phyloP scores from a whole-genome alignment of 2,113 vertebrate genomes.

The Pollimyrus isidori region DNA sequence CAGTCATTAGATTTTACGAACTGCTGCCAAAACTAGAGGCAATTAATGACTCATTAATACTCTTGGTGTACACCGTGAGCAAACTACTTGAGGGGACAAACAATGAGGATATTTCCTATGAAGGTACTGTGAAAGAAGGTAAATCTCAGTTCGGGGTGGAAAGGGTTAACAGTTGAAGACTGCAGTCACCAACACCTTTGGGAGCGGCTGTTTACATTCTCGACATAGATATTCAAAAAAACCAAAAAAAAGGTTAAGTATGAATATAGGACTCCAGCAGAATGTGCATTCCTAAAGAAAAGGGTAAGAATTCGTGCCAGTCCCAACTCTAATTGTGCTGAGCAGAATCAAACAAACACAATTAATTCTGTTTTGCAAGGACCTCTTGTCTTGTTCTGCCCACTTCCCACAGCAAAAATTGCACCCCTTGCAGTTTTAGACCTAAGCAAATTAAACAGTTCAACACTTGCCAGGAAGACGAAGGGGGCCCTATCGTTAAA shows the following conservation, averaged over 20 bases:
- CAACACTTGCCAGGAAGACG: background rate
- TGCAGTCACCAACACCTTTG: background rate
- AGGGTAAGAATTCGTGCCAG: background rate
- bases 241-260: background rate
- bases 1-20: background rate
- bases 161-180: background rate
- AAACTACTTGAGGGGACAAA: background rate
- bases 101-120: background rate
- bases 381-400: background rate
- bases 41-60: background rate
- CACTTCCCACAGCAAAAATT: background rate
- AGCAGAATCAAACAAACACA: background rate
- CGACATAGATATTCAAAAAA: background rate
- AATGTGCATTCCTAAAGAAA: background rate
- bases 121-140: background rate
- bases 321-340: background rate
- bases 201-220: conserved; percentile 10
- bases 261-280: background rate
- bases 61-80: background rate
- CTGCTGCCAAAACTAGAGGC: background rate
- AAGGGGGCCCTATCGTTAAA: background rate
- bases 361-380: background rate
- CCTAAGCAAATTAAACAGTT: background rate
- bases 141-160: background rate
- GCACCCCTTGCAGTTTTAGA: background rate